phyloP scores from a whole-genome alignment of 2,888 invertebrate species.

The Hydropsyche betteni region DNA sequence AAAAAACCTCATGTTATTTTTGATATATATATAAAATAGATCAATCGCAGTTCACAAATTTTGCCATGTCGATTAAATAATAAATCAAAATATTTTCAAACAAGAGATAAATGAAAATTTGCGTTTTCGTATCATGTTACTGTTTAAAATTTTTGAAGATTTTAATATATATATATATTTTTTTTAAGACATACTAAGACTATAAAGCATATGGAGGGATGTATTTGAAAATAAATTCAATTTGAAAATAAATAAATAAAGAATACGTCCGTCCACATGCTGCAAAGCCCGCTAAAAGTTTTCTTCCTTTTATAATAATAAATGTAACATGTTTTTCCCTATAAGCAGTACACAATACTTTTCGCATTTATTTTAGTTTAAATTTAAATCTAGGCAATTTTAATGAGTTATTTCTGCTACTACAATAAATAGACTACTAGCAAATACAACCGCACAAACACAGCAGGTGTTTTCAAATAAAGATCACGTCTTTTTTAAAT shows the following conservation, averaged over 20 bases:
- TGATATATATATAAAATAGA: too few relatives aligned
- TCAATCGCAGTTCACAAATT: neutral
- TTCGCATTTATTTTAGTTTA: conserved; percentile 38
- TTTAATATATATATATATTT: neutral
- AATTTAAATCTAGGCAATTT: conserved; percentile 40
- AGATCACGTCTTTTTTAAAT: neutral
- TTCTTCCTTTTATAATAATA: conserved; percentile 11
- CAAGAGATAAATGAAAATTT: neutral
- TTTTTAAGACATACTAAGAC: too few relatives aligned
- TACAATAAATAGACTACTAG: conserved; percentile 26
- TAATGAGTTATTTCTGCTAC: conserved; percentile 29
- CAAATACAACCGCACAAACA: conserved; percentile 37
- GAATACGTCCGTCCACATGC: neutral
- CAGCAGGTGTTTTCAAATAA: conserved; percentile 41
- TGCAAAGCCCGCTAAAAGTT: conserved; percentile 30
- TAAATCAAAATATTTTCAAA: neutral
- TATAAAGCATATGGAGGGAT: too few relatives aligned
- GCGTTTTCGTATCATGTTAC: too few relatives aligned
- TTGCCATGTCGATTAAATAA: neutral
- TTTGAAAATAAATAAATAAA: neutral
- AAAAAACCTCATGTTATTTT: too few relatives aligned
- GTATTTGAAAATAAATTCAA: too few relatives aligned
- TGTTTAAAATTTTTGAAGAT: neutral
- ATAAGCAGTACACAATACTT: conserved; percentile 46
- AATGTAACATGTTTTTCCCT: conserved; percentile 32